phyloP scores from a whole-genome alignment of 1,140 invertebrate species.

The Rhyacophila brunnea region DNA sequence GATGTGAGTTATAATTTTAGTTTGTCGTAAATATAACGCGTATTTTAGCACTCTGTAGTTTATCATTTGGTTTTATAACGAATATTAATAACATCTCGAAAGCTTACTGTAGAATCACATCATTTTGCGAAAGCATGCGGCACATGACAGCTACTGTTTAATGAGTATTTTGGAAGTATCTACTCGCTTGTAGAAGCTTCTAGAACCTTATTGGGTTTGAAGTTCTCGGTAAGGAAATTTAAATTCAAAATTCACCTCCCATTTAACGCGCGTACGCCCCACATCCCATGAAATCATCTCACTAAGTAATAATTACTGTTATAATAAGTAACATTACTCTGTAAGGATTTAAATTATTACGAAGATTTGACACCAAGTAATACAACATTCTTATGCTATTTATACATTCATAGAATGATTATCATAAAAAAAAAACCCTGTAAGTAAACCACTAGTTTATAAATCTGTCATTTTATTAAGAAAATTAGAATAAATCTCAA shows the following conservation, averaged over 20 bases:
- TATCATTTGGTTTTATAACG: too few relatives aligned
- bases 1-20: too few relatives aligned
- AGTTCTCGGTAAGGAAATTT: neutral
- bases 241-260: slow-evolving; percentile 7
- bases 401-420: slow-evolving; percentile 32
- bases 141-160: neutral
- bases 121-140: neutral
- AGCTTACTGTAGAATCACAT: too few relatives aligned
- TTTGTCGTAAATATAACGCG: too few relatives aligned
- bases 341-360: slow-evolving; percentile 29
- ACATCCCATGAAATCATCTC: neutral
- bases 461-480: slow-evolving; percentile 7
- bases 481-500: neutral
- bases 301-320: neutral
- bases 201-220: slow-evolving; percentile 21
- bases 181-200: slow-evolving; percentile 26
- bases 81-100: too few relatives aligned
- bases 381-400: slow-evolving; percentile 35
- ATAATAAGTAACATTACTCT: slow-evolving; percentile 11
- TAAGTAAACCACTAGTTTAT: slow-evolving; percentile 14
- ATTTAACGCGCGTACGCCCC: neutral
- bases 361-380: slow-evolving; percentile 34
- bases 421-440: slow-evolving; percentile 16
- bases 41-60: too few relatives aligned
- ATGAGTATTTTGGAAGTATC: slow-evolving; percentile 6